phyloP scores from a whole-genome alignment of 2,888 invertebrate genomes.

The Eristalinus sepulchralis region DNA sequence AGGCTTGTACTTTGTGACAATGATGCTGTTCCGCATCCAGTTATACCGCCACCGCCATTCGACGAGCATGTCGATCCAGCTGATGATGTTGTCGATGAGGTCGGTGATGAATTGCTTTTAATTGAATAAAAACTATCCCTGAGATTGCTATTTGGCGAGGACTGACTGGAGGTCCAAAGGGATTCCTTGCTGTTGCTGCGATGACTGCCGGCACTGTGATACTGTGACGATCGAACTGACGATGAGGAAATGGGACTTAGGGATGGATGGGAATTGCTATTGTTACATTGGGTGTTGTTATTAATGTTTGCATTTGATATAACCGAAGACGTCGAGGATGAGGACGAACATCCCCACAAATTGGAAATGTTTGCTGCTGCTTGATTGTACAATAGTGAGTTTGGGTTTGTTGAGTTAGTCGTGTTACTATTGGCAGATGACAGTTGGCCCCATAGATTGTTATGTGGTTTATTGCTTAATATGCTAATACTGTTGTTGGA shows the following conservation, averaged over 20 bases:
- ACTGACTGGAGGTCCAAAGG: constrained; percentile 78
- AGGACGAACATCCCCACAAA: constrained; percentile 78
- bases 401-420: constrained; percentile 50
- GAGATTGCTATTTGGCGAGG: constrained; percentile 78
- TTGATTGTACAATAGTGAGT: constrained; percentile 65
- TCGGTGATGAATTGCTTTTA: constrained; percentile 70
- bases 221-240: constrained; percentile 72
- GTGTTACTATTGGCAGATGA: constrained; percentile 59
- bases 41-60: constrained; percentile 35
- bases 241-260: constrained; percentile 77
- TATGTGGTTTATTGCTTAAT: constrained; percentile 66
- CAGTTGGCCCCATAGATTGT: constrained; percentile 68
- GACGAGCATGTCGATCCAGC: constrained; percentile 74
- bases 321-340: constrained; percentile 57
- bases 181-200: constrained; percentile 80
- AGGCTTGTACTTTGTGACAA: constrained; percentile 68
- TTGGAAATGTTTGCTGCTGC: constrained; percentile 74
- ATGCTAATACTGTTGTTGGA: constrained; percentile 74
- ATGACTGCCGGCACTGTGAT: constrained; percentile 74
- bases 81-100: constrained; percentile 76
- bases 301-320: constrained; percentile 73
- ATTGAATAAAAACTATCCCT: constrained; percentile 75
- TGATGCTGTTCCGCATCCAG: constrained; percentile 2
- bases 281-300: constrained; percentile 66
- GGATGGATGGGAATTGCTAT: constrained; percentile 76